phyloP scores from a whole-genome alignment of 2,888 invertebrate genomes.

The Eretmocerus hayati region DNA sequence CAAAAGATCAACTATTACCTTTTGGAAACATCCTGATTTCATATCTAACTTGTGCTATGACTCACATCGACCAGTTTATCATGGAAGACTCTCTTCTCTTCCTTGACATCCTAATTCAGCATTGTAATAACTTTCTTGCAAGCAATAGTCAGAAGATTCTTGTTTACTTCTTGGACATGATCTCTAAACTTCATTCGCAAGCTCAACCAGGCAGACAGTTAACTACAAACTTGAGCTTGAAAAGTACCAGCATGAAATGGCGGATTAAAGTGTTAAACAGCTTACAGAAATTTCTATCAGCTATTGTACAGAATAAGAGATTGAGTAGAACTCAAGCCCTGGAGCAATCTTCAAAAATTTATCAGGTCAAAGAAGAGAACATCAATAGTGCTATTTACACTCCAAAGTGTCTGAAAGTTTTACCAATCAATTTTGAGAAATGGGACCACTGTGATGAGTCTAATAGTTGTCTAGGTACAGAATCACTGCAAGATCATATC shows the following conservation, averaged over 20 bases:
- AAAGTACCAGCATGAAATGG: slow-evolving; percentile 72
- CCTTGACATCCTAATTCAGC: slow-evolving; percentile 67
- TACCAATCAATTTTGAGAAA: slow-evolving; percentile 28
- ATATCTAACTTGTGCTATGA: slow-evolving; percentile 83
- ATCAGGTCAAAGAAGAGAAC: slow-evolving; percentile 22
- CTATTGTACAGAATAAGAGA: slow-evolving; percentile 37
- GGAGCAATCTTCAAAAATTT: slow-evolving; percentile 4
- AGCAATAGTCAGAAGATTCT: slow-evolving; percentile 64
- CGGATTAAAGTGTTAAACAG: slow-evolving; percentile 67
- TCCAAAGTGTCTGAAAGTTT: slow-evolving; percentile 22
- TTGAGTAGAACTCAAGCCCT: slow-evolving; percentile 12
- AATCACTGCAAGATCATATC: slow-evolving; percentile 57
- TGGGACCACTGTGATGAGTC: slow-evolving; percentile 19
- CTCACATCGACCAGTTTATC: slow-evolving; percentile 72
- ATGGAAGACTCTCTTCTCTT: slow-evolving; percentile 78
- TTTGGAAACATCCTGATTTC: slow-evolving; percentile 72
- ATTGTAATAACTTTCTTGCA: slow-evolving; percentile 61
- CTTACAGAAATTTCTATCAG: slow-evolving; percentile 56
- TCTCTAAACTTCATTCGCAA: slow-evolving; percentile 65
- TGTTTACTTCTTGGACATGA: slow-evolving; percentile 75
- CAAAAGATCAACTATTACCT: slow-evolving; percentile 55
- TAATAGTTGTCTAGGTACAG: slow-evolving; percentile 42
- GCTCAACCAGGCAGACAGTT: slow-evolving; percentile 62
- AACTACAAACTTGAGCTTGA: slow-evolving; percentile 62
- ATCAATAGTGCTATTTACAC: slow-evolving; percentile 28